Evolutionary conservation across 2,113 vertebrate genomes (phyloP), one percentile per base, ranked within the genome.

Genomic region (Cryptoleucopteryx plumbea): DNA sequence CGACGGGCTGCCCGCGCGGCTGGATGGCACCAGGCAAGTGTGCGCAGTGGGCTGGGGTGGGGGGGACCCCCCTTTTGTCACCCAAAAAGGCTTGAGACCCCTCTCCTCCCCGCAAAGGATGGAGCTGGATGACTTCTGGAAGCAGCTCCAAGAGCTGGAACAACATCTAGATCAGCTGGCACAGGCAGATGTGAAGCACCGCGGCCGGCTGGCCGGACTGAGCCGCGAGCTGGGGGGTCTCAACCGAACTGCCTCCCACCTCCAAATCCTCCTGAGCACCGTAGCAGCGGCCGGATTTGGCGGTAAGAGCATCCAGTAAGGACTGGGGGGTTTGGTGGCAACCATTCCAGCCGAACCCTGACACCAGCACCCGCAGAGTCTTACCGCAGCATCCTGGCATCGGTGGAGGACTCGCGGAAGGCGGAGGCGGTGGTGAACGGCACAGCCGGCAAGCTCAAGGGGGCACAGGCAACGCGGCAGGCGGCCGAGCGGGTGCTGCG

Each of bases 371-470:
- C 71, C 0, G 6, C 98, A 99, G 99, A 99, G 88, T 97, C 98
- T 47, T 98, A 98, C 95, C 90, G 89, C 42, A 98, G 98, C 71
- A 97, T 99, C 58, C 93, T 97, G 93, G 97, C 85, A 17, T 98
- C 93, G 17, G 38, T 88, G 77, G 91, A 65, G 91, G 91, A 95
- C 92, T 99, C 99, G 0, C 38, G 86, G 90, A 91, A 96, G 66
- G 98, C 98, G 0, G 97, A 98, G 90, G 53, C 1, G 3, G 25
- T 59, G 81, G 92, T 90, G 47, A 73, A 75, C 77, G 65, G 74
- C 90, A 98, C 98, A 26, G 82, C 97, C 94, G 10, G 73, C 4
- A 96, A 85, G 1, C 97, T 99, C 27, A 91, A 78, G 2, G 86
- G 96, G 72, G 98, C 98, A 12, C 94, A n/a, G 45, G 31, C 67